Evolutionary conservation across 2,113 vertebrate genomes (phyloP), one percentile per base, ranked within the genome.

Genomic region (Cyphomyrus plagiostoma): DNA sequence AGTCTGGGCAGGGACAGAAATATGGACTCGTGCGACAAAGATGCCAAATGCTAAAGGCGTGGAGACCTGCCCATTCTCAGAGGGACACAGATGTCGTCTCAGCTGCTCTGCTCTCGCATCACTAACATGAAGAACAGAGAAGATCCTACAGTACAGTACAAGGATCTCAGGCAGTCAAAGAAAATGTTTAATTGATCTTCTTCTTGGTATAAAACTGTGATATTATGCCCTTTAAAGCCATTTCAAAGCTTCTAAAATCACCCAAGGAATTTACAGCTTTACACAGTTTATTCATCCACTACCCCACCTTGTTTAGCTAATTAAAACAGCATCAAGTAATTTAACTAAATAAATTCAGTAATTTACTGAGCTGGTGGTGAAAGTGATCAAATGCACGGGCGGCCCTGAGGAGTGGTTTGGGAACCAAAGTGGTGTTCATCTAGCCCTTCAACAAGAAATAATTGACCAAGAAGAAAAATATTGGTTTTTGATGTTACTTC

Each of bases 11-110:
- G 42, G 6, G 21, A 49, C 89, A 92, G 89, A 92, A 19, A n/a
- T 39, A 93, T 92, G 87, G 86, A 46, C 85, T 95, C 91, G 93
- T 89, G 50, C 49, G 90, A 66, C 90, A 88, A 1, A n/a, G 8
- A 88, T 90, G 93, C 92, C 93, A 94, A 94, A 91, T 86, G 84
- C 89, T 88, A 93, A 92, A 84, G 90, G 91, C 89, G 80, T 45
- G 86, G 80, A 50, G 80, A 88, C 88, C 86, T 90, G 91, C 89
- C 88, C 92, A 88, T 53, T 88, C 91, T 88, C 83, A 10, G 83
- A 89, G 85, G 90, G 88, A 50, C 90, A 89, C 80, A 84, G 90
- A 90, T 93, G 45, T 88, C 66, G 80, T 88, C 85, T 89, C 74
- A 46, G 91, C 89, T 35, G 58, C 39, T 66, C 91, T 35, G 80